phyloP scores from a whole-genome alignment of 2,113 vertebrate species.

The Mus spicilegus region DNA sequence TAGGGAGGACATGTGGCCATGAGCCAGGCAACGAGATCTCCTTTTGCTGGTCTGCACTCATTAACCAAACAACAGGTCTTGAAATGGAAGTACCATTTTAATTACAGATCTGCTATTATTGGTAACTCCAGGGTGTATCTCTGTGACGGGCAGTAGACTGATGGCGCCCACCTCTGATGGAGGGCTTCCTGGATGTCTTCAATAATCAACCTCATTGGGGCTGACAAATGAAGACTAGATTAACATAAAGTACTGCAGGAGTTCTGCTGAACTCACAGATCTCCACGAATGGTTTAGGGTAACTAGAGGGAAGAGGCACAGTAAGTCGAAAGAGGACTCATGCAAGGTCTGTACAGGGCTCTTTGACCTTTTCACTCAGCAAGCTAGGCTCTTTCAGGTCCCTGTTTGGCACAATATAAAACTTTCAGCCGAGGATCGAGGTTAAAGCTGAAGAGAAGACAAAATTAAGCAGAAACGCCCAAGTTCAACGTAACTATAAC shows the following conservation, averaged over 20 bases:
- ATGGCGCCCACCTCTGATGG: background rate
- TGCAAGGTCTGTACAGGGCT: slow-evolving; percentile 38
- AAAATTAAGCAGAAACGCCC: slow-evolving; percentile 34
- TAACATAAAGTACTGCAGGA: slow-evolving; percentile 66
- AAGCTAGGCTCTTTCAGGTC: slow-evolving; percentile 37
- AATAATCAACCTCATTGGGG: slow-evolving; percentile 52
- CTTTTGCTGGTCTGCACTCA: slow-evolving; percentile 35
- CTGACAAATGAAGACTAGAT: slow-evolving; percentile 61
- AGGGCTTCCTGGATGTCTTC: slow-evolving; percentile 25
- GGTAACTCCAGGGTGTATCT: background rate
- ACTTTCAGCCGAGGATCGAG: background rate
- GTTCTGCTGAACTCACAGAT: slow-evolving; percentile 50
- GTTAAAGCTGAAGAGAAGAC: slow-evolving; percentile 36
- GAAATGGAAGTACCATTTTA: background rate
- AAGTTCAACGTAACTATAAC: slow-evolving; percentile 31
- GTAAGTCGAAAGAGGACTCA: slow-evolving; percentile 60
- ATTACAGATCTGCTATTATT: background rate
- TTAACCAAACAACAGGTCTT: background rate
- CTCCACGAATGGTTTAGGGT: background rate
- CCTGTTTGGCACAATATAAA: slow-evolving; percentile 46
- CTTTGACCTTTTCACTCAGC: slow-evolving; percentile 19
- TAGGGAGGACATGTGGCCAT: background rate
- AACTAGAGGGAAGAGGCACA: background rate
- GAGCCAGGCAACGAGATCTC: background rate
- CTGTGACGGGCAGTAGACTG: background rate